Evolutionary conservation across 2,888 invertebrate genomes (phyloP), one percentile per base, ranked within the genome.

Genomic region (Xylophagus ater): DNA sequence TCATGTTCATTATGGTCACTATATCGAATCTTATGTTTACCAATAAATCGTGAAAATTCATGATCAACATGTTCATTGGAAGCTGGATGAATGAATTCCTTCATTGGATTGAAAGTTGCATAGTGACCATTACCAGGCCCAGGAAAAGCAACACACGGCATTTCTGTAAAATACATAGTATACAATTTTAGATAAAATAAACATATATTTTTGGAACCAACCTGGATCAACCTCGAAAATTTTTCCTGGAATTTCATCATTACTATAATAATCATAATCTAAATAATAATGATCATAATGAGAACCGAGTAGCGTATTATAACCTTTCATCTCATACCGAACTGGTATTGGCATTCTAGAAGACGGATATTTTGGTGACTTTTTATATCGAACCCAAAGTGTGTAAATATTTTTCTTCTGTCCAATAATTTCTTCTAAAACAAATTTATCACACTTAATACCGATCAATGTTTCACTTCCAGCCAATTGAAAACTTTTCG

Each of bases 211-310:
- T 33, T 21, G 34, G 8, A 36, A 57, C 63, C 61, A 60, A 83
- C 80, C 71, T 41, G 69, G 51, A 42, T 74, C 71, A 19, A 87
- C 58, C 44, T 73, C 63, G 55, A 88, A 89, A 1, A 81, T 77
- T 21, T 73, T 71, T 30, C 76, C 70, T 43, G 76, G 74, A 26
- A 83, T 82, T 25, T 72, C 70, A 21, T 80, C 80, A 6, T 75
- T 71, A 28, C 72, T 65, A 46, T 75, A 81, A 44, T 70, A 69
- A 29, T 76, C 74, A 54, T 94, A 94, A 30, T 81, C 77, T 33
- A 96, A 60, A 58, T 83, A 86, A 57, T 96, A 96, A 60, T 93
- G 92, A 62, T 96, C 94, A 57, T 85, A 94, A 62, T 96, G 94
- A 0, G 93, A 93, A 1, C 93, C 93, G n/a, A 96, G 68, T 1